A percentile compares a stretch with the other conserved stretches of the same genome.
Conservation (phyloP, 2,888 invertebrate species). For the Tryphoninae sp. region DNA sequence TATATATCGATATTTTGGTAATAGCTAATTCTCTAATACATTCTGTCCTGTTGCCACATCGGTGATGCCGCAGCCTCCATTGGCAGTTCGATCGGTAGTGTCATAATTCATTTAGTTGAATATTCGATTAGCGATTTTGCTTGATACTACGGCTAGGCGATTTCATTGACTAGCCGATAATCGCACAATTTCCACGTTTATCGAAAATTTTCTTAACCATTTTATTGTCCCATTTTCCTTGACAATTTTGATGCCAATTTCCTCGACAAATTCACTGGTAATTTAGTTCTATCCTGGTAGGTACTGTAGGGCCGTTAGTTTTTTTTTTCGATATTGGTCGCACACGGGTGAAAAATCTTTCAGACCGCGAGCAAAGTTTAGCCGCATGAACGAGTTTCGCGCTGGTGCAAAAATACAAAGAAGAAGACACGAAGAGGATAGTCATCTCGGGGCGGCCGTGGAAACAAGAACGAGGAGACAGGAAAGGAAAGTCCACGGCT, state of each 20-base stretch:
- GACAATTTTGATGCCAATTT: not conserved
- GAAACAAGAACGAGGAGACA: slow-evolving; percentile 9
- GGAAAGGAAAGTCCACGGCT: slow-evolving; percentile 30
- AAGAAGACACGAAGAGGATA: slow-evolving; percentile 1
- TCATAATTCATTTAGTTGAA: not conserved
- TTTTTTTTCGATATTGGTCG: not conserved
- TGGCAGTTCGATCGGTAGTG: not conserved
- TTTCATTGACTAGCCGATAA: too few relatives aligned
- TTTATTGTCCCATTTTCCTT: not conserved
- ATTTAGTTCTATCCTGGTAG: not conserved
- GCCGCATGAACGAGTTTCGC: slow-evolving; percentile 27
- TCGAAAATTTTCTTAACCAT: not conserved
- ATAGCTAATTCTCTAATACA: not conserved
- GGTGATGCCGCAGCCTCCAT: not conserved
- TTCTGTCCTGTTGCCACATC: not conserved
- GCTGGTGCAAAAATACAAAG: not conserved
- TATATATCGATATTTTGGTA: not conserved
- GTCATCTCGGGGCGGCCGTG: not conserved
- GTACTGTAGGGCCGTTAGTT: not conserved
- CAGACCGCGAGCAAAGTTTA: slow-evolving; percentile 11
- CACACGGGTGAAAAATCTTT: slow-evolving; percentile 13
- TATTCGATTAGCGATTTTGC: not conserved
- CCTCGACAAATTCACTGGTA: not conserved
- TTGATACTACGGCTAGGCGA: too few relatives aligned
- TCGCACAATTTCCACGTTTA: too few relatives aligned